Conservation (phyloP, 2,888 invertebrate species). For the Apomyelois bistriatella region DNA sequence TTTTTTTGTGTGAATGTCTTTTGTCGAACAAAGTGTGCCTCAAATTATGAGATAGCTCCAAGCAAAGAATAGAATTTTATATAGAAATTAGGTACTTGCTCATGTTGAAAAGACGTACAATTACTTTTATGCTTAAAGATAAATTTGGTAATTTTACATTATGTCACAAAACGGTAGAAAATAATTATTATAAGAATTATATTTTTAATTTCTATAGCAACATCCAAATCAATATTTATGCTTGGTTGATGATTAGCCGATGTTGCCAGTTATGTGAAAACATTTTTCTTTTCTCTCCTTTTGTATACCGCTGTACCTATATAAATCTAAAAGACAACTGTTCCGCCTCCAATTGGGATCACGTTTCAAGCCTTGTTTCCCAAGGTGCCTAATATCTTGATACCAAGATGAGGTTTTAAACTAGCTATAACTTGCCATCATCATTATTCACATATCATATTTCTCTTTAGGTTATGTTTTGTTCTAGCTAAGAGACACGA, state of each 20-base stretch:
- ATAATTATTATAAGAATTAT: no score
- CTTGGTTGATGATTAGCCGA: no score
- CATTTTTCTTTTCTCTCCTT: no score
- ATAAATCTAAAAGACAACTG: constrained; percentile 2
- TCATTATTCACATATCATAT: not conserved
- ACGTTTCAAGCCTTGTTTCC: not conserved
- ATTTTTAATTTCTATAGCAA: no score
- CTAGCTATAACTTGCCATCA: constrained; percentile 12
- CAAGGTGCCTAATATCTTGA: not conserved
- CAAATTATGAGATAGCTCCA: constrained; percentile 21
- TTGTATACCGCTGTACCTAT: no score
- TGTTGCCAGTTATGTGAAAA: no score
- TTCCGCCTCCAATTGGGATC: constrained; percentile 16
- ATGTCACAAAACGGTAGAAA: no score
- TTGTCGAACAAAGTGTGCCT: constrained; percentile 20
- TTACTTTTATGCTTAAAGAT: constrained; percentile 17
- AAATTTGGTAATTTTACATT: not conserved
- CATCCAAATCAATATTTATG: no score
- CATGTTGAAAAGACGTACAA: not conserved
- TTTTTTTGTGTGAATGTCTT: constrained; percentile 5
- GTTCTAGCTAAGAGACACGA: no score
- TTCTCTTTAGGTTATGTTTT: not conserved
- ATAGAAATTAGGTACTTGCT: constrained; percentile 11
- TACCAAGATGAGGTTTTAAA: not conserved
- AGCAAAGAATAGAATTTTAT: constrained; percentile 18